Evolutionary conservation across 2,888 invertebrate species (phyloP).

Genomic region (Ernsta delagoae): DNA sequence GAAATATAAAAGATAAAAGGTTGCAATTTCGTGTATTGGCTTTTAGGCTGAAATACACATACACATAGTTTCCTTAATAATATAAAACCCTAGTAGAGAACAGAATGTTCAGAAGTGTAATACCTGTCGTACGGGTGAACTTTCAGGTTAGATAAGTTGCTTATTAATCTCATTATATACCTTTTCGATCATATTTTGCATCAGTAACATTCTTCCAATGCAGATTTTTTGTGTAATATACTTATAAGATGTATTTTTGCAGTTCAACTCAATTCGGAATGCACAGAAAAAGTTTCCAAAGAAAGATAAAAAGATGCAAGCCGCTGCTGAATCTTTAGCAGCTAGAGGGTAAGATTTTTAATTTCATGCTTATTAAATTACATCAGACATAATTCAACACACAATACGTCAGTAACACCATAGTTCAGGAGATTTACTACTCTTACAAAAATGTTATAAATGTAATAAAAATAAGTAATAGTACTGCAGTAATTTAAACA

Average conservation of each 20-base stretch:
- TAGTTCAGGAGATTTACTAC: too few relatives aligned
- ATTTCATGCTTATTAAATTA: too few relatives aligned
- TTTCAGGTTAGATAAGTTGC: constrained; percentile 62
- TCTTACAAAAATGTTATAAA: too few relatives aligned
- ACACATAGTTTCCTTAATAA: too few relatives aligned
- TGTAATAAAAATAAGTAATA: too few relatives aligned
- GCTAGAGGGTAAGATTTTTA: constrained; percentile 86
- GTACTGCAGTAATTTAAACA: too few relatives aligned
- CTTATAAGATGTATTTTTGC: constrained; percentile 28
- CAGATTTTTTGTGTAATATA: background rate
- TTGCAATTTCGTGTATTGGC: too few relatives aligned
- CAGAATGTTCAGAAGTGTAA: constrained; percentile 53
- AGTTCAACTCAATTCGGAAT: constrained; percentile 62
- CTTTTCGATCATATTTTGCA: background rate
- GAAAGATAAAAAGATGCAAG: constrained; percentile 74
- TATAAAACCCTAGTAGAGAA: too few relatives aligned
- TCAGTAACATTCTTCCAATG: background rate
- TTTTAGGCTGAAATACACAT: too few relatives aligned
- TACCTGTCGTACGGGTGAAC: constrained; percentile 53
- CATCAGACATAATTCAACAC: too few relatives aligned
- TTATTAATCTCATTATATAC: background rate
- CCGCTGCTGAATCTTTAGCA: constrained; percentile 87
- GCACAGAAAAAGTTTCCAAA: constrained; percentile 69
- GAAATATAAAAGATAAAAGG: too few relatives aligned
- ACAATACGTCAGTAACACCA: too few relatives aligned